Conservation (phyloP, 2,797 vertebrate species). For the Hydrolagus colliei region DNA sequence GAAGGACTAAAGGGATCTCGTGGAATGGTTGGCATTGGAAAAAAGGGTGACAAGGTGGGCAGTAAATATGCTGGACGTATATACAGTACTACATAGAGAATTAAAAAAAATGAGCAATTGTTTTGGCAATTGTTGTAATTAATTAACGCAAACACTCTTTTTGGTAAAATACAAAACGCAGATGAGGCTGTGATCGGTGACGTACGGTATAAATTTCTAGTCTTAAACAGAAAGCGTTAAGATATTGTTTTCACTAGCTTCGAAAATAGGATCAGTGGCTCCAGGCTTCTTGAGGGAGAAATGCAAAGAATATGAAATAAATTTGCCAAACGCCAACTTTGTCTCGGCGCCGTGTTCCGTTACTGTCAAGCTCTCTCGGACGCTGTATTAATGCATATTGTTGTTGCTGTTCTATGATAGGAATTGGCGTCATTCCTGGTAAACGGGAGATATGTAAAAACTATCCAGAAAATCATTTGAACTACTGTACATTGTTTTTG, state of each 20-base stretch:
- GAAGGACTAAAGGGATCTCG: slow-evolving; percentile 67
- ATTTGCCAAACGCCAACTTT: too few relatives aligned
- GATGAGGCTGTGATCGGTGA: not conserved
- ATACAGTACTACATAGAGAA: not conserved
- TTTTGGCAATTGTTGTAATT: not conserved
- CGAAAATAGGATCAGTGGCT: too few relatives aligned
- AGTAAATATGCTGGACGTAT: slow-evolving; percentile 47
- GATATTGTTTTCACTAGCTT: too few relatives aligned
- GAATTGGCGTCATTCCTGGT: too few relatives aligned
- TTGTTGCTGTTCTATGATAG: too few relatives aligned
- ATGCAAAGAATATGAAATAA: not conserved
- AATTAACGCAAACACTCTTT: not conserved
- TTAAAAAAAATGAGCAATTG: not conserved
- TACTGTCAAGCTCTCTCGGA: too few relatives aligned
- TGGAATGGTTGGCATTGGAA: slow-evolving; percentile 69
- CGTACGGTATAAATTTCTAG: too few relatives aligned
- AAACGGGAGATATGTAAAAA: not conserved
- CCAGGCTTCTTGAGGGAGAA: not conserved
- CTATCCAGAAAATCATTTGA: not conserved
- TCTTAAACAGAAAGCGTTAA: too few relatives aligned
- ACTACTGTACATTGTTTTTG: not conserved
- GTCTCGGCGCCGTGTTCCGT: too few relatives aligned
- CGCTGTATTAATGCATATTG: too few relatives aligned
- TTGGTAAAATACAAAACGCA: not conserved
- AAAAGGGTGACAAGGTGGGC: slow-evolving; percentile 81